Base-by-base conservation (phyloP, 2,797 vertebrate species). In the Gymnopithys bicolor region DNA sequence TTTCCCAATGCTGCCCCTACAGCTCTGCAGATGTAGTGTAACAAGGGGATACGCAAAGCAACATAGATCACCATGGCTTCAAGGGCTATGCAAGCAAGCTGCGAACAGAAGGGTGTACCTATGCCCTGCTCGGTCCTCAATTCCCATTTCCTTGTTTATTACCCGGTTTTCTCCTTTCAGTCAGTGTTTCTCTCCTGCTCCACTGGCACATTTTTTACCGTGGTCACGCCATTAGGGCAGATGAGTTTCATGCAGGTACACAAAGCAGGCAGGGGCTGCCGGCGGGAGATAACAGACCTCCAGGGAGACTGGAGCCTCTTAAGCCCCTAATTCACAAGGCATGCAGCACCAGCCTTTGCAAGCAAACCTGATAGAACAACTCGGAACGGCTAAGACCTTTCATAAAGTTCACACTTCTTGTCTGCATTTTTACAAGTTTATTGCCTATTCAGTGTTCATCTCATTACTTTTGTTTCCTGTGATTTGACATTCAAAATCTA, bases 181-280 rank as follows among this genome's bases (percentile, higher is more conserved):
- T 23, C 77, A 24, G 7, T 9, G 22, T 45, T 84, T 83, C 64
- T 52, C 69, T 64, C 15, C 62, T 64, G 59, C 58, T 90, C 71
- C 59, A 25, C 41, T 53, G 49, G 59, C 87, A 58, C 68, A 58
- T 25, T 70, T 88, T 78, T 70, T 48, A 30, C n/a, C 3, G 39
- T 11, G n/a, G 70, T n/a, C 19, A 28, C 81, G 48, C 24, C 56
- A 52, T 45, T n/a, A 78, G 32, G 81, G 91, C 62, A 78, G 83
- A 75, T 23, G 70, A 89, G 83, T 92, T 95, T 93, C 78, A 60
- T 5, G 60, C 89, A 93, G 90, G 88, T 95, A 84, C 63, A 77
- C 75, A 92, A 92, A 92, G 88, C 88, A 89, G 86, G 49, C 15
- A 22, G 78, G 84, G 89, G 86, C 96, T 96, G 96, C 64, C 67